Conservation (phyloP, 2,888 invertebrate species). For the Graphium colonna region DNA sequence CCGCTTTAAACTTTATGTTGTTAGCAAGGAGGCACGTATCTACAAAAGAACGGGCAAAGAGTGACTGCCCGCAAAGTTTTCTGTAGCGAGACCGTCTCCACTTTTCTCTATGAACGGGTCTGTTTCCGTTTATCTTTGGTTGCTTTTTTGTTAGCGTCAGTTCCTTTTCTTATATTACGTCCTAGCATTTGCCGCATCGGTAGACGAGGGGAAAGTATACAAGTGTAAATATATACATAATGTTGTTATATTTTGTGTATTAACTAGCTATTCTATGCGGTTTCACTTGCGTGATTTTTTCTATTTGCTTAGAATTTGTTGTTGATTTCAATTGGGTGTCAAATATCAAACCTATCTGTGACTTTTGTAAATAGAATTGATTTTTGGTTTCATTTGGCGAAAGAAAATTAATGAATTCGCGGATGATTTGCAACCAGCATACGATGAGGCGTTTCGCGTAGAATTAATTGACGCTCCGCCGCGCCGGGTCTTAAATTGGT, state of each 20-base stretch:
- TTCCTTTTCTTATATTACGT: constrained; percentile 64
- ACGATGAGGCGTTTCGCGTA: constrained; percentile 50
- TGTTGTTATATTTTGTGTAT: too few species aligned
- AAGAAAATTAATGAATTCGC: constrained; percentile 24
- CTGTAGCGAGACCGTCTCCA: constrained; percentile 59
- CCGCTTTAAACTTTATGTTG: constrained; percentile 34
- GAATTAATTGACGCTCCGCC: constrained; percentile 70
- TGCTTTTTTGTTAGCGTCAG: constrained; percentile 62
- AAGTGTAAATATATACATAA: too few species aligned
- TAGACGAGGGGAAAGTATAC: constrained; percentile 36
- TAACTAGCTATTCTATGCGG: too few species aligned
- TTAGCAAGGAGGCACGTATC: constrained; percentile 47
- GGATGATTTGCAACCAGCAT: constrained; percentile 36
- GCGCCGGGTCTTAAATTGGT: constrained; percentile 72
- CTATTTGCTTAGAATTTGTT: too few species aligned
- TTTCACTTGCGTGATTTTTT: too few species aligned
- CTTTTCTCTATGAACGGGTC: constrained; percentile 71
- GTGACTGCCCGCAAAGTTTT: constrained; percentile 63
- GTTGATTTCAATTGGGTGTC: too few species aligned
- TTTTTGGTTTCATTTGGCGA: constrained; percentile 17
- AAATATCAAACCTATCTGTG: too few species aligned
- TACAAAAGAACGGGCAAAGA: constrained; percentile 51
- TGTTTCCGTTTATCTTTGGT: constrained; percentile 74
- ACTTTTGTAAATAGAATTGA: not conserved
- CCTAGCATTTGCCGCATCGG: constrained; percentile 58